A percentile compares a stretch with the other conserved stretches of the same genome.
Evolutionary conservation across 2,888 invertebrate species (phyloP).

Genomic region (Acleris holmiana): DNA sequence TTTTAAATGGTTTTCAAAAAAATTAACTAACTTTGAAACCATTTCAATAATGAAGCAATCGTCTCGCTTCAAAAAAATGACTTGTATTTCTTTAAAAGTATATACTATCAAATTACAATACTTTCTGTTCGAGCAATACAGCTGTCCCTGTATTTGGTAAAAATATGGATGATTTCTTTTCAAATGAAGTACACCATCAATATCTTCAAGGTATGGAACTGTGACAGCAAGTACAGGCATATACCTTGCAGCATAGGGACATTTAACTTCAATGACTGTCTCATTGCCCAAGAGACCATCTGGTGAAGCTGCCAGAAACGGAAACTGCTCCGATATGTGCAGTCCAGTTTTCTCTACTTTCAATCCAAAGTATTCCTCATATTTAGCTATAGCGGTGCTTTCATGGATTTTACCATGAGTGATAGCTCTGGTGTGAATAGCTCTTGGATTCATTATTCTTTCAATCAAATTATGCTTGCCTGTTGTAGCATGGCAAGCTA

Average conservation of each 20-base stretch:
- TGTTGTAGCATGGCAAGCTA: not conserved
- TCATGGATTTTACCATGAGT: conserved; percentile 18
- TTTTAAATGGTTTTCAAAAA: no score
- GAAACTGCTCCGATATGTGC: conserved; percentile 29
- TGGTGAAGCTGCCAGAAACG: conserved; percentile 40
- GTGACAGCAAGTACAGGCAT: conserved; percentile 27
- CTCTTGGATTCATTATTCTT: not conserved
- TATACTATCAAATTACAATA: conserved; percentile 42
- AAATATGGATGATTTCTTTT: conserved; percentile 28
- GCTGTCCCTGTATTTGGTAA: conserved; percentile 36
- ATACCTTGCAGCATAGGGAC: conserved; percentile 38
- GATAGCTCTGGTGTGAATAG: conserved; percentile 6
- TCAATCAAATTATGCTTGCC: conserved; percentile 1
- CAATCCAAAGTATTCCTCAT: not conserved
- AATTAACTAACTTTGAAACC: not conserved
- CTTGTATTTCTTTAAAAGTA: conserved; percentile 40
- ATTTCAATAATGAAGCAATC: conserved; percentile 25
- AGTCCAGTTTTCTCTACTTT: conserved; percentile 31
- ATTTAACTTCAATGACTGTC: conserved; percentile 42
- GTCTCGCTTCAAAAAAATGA: conserved; percentile 34
- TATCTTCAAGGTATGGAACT: conserved; percentile 34
- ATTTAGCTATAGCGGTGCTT: not conserved
- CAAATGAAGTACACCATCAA: conserved; percentile 6
- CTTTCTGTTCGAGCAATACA: conserved; percentile 37
- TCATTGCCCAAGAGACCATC: conserved; percentile 40